Conservation (phyloP, 2,113 vertebrate genomes). For the Psittacara wagleri region DNA sequence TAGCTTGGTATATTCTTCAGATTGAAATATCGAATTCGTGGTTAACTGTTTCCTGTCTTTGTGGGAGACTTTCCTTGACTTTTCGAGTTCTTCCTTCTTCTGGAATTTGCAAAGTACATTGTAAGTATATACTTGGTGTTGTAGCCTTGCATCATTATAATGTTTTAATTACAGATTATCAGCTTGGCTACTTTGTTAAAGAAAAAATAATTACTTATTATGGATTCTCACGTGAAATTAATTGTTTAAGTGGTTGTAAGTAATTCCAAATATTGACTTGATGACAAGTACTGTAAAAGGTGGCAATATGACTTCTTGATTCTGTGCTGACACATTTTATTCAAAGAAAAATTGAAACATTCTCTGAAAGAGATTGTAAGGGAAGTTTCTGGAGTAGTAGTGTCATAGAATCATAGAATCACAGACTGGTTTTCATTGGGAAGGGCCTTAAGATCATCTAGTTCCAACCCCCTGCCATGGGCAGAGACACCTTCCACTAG, state of each 20-base stretch:
- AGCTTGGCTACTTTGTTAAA: not conserved
- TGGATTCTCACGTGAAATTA: not conserved
- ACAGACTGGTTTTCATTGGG: not conserved
- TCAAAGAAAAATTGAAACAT: not conserved
- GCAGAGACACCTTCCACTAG: not conserved
- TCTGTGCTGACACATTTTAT: not conserved
- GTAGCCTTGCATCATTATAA: not conserved
- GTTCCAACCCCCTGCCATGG: not conserved
- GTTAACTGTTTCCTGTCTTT: not conserved
- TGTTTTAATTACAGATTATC: not conserved
- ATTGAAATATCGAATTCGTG: not conserved
- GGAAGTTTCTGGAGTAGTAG: not conserved
- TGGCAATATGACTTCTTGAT: not conserved
- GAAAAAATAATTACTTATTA: not conserved
- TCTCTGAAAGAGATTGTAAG: not conserved
- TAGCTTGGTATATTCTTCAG: not conserved
- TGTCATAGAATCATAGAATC: not conserved
- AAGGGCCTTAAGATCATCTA: not conserved
- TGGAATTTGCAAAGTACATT: not conserved
- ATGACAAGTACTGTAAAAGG: not conserved
- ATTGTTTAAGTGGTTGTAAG: not conserved
- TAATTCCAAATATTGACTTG: not conserved
- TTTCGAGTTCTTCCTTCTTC: not conserved
- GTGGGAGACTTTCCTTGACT: not conserved
- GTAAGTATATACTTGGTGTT: not conserved